A percentile compares a stretch with the other conserved stretches of the same genome.
Conservation (phyloP, 2,797 vertebrate genomes). For the Sebastes nivosus region DNA sequence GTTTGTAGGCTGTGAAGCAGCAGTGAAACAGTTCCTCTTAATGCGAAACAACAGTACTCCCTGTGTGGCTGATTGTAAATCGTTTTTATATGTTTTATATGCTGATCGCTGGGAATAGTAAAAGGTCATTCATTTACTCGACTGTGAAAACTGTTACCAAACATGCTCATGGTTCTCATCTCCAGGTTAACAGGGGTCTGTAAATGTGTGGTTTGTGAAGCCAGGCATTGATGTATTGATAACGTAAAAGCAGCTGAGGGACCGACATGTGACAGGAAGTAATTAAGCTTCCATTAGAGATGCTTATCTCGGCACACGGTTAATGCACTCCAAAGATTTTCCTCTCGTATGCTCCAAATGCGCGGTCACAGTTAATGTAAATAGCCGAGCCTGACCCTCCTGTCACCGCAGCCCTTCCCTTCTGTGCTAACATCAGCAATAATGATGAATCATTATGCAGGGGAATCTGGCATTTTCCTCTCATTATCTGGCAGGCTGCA, state of each 20-base stretch:
- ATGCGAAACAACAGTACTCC: neutral
- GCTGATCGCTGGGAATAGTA: neutral
- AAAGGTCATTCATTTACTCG: constrained; percentile 20
- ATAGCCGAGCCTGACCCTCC: constrained; percentile 43
- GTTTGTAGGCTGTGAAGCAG: neutral
- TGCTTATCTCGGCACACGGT: constrained; percentile 39
- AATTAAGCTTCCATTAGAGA: constrained; percentile 68
- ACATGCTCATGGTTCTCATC: constrained; percentile 1
- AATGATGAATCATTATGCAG: constrained; percentile 74
- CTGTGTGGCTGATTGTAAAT: neutral
- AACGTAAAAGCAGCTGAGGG: constrained; percentile 41
- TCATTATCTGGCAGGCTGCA: constrained; percentile 69
- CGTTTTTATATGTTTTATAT: neutral
- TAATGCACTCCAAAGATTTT: constrained; percentile 55
- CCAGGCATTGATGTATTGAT: constrained; percentile 24
- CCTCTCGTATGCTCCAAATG: constrained; percentile 21
- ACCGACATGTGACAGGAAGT: constrained; percentile 59
- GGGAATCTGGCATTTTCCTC: constrained; percentile 61
- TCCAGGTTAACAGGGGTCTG: constrained; percentile 25
- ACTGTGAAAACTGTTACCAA: constrained; percentile 5
- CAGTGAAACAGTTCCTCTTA: neutral
- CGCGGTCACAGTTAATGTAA: constrained; percentile 52
- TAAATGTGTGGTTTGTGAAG: constrained; percentile 52
- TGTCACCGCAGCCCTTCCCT: constrained; percentile 24
- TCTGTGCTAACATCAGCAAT: constrained; percentile 56